Evolutionary conservation across 2,888 invertebrate species (phyloP).

Genomic region (Bembecia ichneumoniformis): DNA sequence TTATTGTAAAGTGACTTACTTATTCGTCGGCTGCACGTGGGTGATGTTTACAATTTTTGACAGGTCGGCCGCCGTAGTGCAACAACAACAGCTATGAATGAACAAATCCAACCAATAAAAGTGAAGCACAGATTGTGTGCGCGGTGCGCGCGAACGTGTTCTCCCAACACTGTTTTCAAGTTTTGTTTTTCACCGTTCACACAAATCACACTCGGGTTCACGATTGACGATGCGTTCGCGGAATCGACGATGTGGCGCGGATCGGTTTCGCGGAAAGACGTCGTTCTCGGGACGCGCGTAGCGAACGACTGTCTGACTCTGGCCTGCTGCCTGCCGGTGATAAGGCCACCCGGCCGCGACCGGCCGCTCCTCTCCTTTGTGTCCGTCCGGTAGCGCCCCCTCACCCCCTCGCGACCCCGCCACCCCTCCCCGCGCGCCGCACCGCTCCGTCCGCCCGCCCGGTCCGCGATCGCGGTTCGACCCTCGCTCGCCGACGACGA

Average conservation of each 20-base stretch:
- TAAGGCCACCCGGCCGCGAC: constrained; percentile 63
- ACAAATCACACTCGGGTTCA: constrained; percentile 17
- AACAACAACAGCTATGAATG: constrained; percentile 31
- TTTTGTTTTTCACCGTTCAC: constrained; percentile 27
- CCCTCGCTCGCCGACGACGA: not conserved
- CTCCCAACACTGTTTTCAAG: too few relatives aligned
- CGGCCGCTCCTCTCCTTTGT: constrained; percentile 68
- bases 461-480: constrained; percentile 1
- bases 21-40: constrained; percentile 57
- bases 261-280: constrained; percentile 23
- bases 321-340: constrained; percentile 46
- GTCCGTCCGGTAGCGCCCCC: constrained; percentile 59
- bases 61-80: constrained; percentile 42
- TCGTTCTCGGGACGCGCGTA: constrained; percentile 54
- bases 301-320: constrained; percentile 22
- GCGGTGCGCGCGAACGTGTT: constrained; percentile 31
- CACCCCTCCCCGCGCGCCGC: constrained; percentile 39
- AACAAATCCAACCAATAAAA: constrained; percentile 33
- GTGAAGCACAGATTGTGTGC: constrained; percentile 24
- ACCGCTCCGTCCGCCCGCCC: constrained; percentile 18
- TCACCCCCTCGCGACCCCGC: constrained; percentile 32
- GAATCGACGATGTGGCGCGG: too few relatives aligned
- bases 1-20: constrained; percentile 36
- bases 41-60: constrained; percentile 60
- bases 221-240: constrained; percentile 14